These are phyloP conservation scores for Mamestra brassicae DNA, from an alignment of 2,888 invertebrate genomes.

Conservation along the genomic window DNA sequence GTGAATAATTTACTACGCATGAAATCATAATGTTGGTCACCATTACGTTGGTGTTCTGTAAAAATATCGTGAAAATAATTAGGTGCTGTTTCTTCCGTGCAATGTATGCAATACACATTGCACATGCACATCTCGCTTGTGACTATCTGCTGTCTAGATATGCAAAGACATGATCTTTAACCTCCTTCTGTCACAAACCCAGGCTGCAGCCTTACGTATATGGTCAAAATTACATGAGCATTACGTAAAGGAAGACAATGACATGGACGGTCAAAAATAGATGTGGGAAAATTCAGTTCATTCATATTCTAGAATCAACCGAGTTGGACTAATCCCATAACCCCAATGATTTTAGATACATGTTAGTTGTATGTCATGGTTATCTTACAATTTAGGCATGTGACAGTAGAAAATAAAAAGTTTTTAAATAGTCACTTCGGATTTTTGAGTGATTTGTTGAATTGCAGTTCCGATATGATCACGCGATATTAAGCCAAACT, in stretches of 20 bases:
- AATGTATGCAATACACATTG: neutral
- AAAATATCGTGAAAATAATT: neutral
- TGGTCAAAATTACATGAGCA: slow-evolving; percentile 29
- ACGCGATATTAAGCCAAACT: too few species aligned
- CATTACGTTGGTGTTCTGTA: neutral
- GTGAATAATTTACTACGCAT: neutral
- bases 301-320: neutral
- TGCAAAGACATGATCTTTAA: slow-evolving; percentile 23
- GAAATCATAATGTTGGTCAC: neutral
- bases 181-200: neutral
- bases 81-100: neutral
- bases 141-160: neutral
- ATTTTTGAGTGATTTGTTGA: neutral
- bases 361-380: neutral
- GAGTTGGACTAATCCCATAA: neutral
- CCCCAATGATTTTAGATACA: neutral
- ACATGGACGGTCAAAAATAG: slow-evolving; percentile 1
- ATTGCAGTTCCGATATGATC: neutral
- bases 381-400: neutral
- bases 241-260: slow-evolving; percentile 40
- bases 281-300: slow-evolving; percentile 17
- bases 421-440: neutral
- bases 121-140: neutral
- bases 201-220: slow-evolving; percentile 24
- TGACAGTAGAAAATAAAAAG: neutral